Percentiles rank a stretch among this genome's conserved stretches.
Evolutionary conservation across 2,113 vertebrate species (phyloP).

Genomic region (Xiphophorus couchianus): DNA sequence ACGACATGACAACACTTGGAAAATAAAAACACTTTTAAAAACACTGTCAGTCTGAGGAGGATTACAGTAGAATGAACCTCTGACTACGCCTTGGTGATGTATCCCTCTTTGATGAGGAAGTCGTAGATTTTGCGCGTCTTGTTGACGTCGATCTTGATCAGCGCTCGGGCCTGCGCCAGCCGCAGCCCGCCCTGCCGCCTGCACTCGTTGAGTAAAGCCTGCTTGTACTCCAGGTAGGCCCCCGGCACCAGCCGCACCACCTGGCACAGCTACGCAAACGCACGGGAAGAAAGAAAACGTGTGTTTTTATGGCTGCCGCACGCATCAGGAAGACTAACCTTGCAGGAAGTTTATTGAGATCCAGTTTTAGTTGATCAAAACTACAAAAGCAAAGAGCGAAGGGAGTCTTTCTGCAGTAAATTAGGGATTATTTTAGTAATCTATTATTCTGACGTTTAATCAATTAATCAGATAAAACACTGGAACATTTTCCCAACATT

Average conservation of each 20-base stretch:
- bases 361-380: too few species aligned
- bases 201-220: slow-evolving; percentile 94
- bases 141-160: slow-evolving; percentile 99
- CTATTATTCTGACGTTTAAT: too few species aligned
- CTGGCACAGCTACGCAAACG: slow-evolving; percentile 88
- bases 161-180: slow-evolving; percentile 93
- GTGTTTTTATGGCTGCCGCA: neutral
- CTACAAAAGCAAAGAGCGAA: too few species aligned
- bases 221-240: slow-evolving; percentile 98
- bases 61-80: neutral
- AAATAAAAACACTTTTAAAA: slow-evolving; percentile 24
- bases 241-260: slow-evolving; percentile 97
- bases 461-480: too few species aligned
- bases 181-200: slow-evolving; percentile 94
- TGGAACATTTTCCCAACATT: too few species aligned
- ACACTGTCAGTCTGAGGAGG: slow-evolving; percentile 1
- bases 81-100: slow-evolving; percentile 91
- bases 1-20: slow-evolving; percentile 26
- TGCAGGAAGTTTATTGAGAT: too few species aligned
- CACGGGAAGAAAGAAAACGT: neutral
- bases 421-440: too few species aligned
- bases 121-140: slow-evolving; percentile 99
- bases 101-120: slow-evolving; percentile 96
- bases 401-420: too few species aligned
- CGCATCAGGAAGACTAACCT: neutral